Evolutionary conservation across 2,113 vertebrate genomes (phyloP).

Genomic region (Uria aalge): DNA sequence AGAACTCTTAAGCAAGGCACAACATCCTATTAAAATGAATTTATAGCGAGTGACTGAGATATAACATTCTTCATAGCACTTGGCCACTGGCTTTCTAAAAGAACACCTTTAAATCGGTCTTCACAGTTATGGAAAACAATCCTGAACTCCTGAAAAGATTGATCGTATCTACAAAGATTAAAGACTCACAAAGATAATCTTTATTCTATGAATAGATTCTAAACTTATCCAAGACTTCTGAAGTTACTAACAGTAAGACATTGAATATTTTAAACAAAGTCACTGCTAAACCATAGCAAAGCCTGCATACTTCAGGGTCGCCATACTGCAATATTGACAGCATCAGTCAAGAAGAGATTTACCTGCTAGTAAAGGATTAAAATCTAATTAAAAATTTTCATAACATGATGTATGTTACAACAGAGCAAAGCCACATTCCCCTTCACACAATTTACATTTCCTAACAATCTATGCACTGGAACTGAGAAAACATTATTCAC

Average conservation of each 20-base stretch:
- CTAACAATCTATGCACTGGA: neutral
- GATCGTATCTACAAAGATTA: neutral
- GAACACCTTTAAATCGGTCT: neutral
- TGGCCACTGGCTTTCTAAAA: neutral
- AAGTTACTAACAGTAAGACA: neutral
- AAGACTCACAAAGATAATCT: neutral
- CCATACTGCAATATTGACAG: neutral
- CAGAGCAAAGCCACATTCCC: neutral
- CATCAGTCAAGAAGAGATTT: neutral
- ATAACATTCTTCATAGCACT: neutral
- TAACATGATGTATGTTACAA: neutral
- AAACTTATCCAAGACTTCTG: neutral
- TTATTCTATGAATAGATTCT: neutral
- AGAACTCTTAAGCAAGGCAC: neutral
- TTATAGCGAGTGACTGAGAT: accelerated
- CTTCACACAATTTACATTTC: neutral
- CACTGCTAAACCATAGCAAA: neutral
- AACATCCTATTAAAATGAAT: neutral
- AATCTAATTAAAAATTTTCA: neutral
- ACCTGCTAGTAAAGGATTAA: neutral
- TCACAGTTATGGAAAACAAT: accelerated
- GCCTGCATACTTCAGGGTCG: neutral
- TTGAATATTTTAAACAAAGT: neutral
- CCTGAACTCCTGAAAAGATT: neutral
- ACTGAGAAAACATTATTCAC: neutral